Evolutionary conservation across 2,888 invertebrate genomes (phyloP).

Genomic region (Agelastica alni): DNA sequence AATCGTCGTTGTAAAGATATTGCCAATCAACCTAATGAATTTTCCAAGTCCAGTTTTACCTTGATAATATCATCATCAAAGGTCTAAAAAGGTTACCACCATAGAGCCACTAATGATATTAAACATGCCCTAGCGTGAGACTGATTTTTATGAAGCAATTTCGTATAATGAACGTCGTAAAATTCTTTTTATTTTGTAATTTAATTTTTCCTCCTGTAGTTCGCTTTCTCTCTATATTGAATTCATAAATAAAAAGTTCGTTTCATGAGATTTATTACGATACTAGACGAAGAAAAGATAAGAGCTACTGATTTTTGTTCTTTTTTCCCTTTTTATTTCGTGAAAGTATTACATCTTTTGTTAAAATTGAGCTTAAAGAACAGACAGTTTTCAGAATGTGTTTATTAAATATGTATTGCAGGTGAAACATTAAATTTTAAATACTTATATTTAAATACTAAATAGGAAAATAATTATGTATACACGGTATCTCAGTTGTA

Average conservation of each 20-base stretch:
- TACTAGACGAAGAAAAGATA: not conserved
- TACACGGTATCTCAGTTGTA: no score
- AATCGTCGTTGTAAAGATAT: not conserved
- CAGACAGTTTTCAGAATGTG: no score
- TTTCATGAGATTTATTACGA: conserved; percentile 6
- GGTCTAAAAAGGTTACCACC: conserved; percentile 8
- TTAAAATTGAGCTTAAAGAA: no score
- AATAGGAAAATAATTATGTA: no score
- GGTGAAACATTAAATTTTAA: no score
- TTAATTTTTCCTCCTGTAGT: conserved; percentile 16
- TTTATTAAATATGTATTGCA: no score
- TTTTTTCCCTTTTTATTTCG: no score
- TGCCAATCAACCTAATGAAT: conserved; percentile 3
- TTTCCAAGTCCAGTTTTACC: not conserved
- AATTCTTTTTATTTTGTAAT: conserved; percentile 26
- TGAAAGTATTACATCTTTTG: no score
- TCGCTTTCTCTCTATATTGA: conserved; percentile 14
- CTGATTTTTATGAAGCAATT: conserved; percentile 34
- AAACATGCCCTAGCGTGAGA: conserved; percentile 28
- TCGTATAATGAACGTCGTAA: conserved; percentile 27
- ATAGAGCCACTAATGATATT: conserved; percentile 30
- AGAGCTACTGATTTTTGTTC: not conserved
- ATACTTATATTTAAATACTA: no score
- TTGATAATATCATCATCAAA: conserved; percentile 2
- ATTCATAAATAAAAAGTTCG: conserved; percentile 11